Conservation (phyloP, 2,888 invertebrate species). For the Candidula unifasciata region DNA sequence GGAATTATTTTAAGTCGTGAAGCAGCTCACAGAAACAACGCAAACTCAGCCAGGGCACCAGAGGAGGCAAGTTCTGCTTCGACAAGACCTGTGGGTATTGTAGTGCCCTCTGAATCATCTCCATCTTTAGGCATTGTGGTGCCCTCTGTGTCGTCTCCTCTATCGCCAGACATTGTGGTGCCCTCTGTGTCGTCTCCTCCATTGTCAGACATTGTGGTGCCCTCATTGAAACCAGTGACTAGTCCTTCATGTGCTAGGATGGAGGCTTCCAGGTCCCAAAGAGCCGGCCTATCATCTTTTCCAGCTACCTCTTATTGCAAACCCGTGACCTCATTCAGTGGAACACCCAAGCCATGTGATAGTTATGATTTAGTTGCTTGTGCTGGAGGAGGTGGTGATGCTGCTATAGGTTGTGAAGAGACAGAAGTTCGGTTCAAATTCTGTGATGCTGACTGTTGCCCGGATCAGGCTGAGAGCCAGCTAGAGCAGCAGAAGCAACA, state of each 20-base stretch:
- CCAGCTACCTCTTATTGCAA: slow-evolving; percentile 27
- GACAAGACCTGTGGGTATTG: neutral
- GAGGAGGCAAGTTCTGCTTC: neutral
- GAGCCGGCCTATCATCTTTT: neutral
- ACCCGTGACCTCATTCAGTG: neutral
- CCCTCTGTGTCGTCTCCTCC: neutral
- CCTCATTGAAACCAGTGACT: neutral
- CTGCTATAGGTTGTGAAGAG: neutral
- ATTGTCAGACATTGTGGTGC: neutral
- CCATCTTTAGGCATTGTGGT: neutral
- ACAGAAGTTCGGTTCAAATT: neutral
- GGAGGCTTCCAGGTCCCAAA: neutral
- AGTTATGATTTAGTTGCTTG: neutral
- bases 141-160: neutral
- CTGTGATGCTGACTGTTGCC: neutral
- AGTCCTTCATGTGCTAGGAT: neutral
- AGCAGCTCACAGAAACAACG: slow-evolving; percentile 54
- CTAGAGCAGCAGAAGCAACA: slow-evolving; percentile 3
- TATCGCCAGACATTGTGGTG: neutral
- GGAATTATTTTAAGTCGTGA: slow-evolving; percentile 91
- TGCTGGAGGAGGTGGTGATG: neutral
- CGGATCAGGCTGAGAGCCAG: neutral
- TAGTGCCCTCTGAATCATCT: neutral
- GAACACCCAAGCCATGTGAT: neutral
- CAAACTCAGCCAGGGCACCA: neutral